These are phyloP conservation scores for Schizopygopsis malacanthus DNA, from an alignment of 2,797 vertebrate species.

Conservation along the genomic window DNA sequence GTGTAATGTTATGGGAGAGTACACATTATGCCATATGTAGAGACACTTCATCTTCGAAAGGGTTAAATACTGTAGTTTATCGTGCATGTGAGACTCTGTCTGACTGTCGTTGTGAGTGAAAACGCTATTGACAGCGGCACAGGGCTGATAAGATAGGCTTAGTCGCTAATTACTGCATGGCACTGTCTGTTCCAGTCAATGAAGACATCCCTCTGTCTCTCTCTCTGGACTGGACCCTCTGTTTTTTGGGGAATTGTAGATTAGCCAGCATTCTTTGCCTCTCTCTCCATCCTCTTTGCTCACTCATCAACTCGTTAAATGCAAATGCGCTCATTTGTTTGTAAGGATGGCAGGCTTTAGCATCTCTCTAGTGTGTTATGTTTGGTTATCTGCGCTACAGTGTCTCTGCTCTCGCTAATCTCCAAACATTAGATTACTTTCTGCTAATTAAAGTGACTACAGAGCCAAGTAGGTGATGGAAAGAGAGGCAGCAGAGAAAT, in stretches of 20 bases:
- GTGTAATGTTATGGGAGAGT: neutral
- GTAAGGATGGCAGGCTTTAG: slow-evolving; percentile 65
- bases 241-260: slow-evolving; percentile 69
- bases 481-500: slow-evolving; percentile 43
- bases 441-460: slow-evolving; percentile 75
- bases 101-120: slow-evolving; percentile 49
- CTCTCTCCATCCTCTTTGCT: slow-evolving; percentile 46
- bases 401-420: slow-evolving; percentile 72
- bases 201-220: slow-evolving; percentile 68
- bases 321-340: slow-evolving; percentile 61
- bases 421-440: slow-evolving; percentile 73
- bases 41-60: slow-evolving; percentile 8
- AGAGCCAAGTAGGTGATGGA: slow-evolving; percentile 76
- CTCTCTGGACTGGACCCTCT: slow-evolving; percentile 45
- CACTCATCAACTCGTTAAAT: slow-evolving; percentile 61
- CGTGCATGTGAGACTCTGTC: slow-evolving; percentile 8
- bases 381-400: slow-evolving; percentile 73
- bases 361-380: slow-evolving; percentile 67
- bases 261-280: slow-evolving; percentile 56
- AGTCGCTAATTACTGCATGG: slow-evolving; percentile 73
- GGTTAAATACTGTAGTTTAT: slow-evolving; percentile 39
- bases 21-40: neutral
- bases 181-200: slow-evolving; percentile 70
- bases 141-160: slow-evolving; percentile 66
- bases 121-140: slow-evolving; percentile 57